Evolutionary conservation across 2,888 invertebrate genomes (phyloP).

Genomic region (Mythimna vitellina): DNA sequence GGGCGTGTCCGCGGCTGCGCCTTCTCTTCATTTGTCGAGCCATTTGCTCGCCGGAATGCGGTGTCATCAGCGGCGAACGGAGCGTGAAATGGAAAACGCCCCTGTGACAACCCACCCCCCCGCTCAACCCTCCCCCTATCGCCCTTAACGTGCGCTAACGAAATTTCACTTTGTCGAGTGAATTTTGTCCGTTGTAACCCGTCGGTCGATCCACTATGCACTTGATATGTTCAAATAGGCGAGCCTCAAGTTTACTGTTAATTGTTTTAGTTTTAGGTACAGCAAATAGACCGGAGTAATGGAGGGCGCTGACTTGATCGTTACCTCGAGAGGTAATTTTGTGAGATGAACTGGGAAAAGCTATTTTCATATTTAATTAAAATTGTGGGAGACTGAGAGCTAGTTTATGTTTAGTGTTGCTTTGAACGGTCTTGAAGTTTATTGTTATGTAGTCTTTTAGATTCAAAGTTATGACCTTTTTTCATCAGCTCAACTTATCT

Average conservation of each 20-base stretch:
- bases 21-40: conserved; percentile 89
- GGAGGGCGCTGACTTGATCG: conserved; percentile 33
- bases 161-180: conserved; percentile 80
- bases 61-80: conserved; percentile 89
- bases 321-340: conserved; percentile 46
- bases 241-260: conserved; percentile 68
- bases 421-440: conserved; percentile 2
- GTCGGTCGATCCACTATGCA: conserved; percentile 63
- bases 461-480: not conserved
- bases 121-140: conserved; percentile 64
- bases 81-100: conserved; percentile 91
- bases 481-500: no score
- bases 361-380: conserved; percentile 50
- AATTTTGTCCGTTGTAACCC: conserved; percentile 74
- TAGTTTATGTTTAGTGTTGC: conserved; percentile 35
- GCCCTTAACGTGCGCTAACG: conserved; percentile 85
- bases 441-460: not conserved
- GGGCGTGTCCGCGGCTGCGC: conserved; percentile 87
- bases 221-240: conserved; percentile 76
- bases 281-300: conserved; percentile 64
- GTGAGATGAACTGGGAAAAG: conserved; percentile 24
- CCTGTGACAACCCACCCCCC: conserved; percentile 82
- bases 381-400: conserved; percentile 27
- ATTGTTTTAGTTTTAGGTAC: conserved; percentile 72
- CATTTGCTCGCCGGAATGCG: conserved; percentile 89